These are phyloP conservation scores for Mya arenaria DNA, from an alignment of 1,140 invertebrate genomes.

Conservation along the genomic window DNA sequence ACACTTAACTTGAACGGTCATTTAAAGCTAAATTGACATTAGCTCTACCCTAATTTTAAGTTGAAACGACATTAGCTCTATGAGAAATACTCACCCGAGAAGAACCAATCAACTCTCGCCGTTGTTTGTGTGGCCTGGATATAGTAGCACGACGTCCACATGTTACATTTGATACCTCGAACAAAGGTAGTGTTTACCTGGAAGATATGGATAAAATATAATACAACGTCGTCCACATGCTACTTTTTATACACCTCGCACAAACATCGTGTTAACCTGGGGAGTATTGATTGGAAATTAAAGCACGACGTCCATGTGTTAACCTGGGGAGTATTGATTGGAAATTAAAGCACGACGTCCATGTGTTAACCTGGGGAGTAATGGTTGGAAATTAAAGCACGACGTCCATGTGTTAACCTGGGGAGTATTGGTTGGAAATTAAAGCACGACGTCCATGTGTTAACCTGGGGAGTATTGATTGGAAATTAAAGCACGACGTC, in stretches of 20 bases:
- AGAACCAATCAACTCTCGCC: conserved; percentile 26
- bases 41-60: too few relatives aligned
- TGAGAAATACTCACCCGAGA: conserved; percentile 19
- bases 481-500: neutral
- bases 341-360: too few relatives aligned
- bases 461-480: neutral
- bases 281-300: neutral
- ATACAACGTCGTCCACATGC: conserved; percentile 1
- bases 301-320: neutral
- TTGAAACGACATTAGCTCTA: too few relatives aligned
- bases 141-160: conserved; percentile 28
- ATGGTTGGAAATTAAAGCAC: neutral
- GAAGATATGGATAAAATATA: neutral
- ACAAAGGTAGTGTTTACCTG: conserved; percentile 27
- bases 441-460: neutral
- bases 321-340: neutral
- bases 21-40: too few relatives aligned
- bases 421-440: neutral
- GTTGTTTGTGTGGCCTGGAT: neutral
- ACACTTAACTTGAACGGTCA: too few relatives aligned
- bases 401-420: conserved; percentile 15
- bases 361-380: too few relatives aligned
- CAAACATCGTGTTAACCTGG: conserved; percentile 1
- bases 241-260: conserved; percentile 14
- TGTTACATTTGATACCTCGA: conserved; percentile 23